Evolutionary conservation across 1,140 invertebrate genomes (phyloP).

Genomic region (Drosophila varians): DNA sequence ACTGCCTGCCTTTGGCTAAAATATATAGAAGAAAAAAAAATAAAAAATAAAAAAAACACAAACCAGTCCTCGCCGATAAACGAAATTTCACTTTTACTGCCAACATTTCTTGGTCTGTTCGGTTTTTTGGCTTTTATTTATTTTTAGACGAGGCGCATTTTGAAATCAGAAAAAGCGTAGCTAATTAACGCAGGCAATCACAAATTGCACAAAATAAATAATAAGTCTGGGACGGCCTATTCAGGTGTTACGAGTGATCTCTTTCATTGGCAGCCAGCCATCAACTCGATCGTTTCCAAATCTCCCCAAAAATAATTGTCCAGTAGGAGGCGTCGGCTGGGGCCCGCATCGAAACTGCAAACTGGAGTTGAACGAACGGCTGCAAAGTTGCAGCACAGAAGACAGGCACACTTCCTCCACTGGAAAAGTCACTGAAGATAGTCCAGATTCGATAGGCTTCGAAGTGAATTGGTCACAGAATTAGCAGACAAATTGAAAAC

Average conservation of each 20-base stretch:
- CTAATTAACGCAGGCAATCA: conserved; percentile 59
- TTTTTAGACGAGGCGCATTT: conserved; percentile 29
- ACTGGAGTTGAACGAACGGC: conserved; percentile 10
- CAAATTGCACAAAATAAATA: conserved; percentile 36
- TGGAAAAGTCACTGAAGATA: not conserved
- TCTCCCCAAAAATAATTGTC: not conserved
- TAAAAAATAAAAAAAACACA: not conserved
- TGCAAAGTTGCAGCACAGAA: no score
- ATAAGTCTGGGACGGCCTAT: conserved; percentile 10
- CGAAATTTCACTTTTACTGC: conserved; percentile 71
- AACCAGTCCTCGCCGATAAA: conserved; percentile 10
- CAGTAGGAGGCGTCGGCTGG: not conserved
- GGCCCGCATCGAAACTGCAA: not conserved
- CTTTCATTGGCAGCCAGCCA: not conserved
- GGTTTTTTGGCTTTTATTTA: conserved; percentile 9
- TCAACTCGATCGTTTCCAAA: not conserved
- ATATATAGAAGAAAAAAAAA: not conserved
- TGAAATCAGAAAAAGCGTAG: conserved; percentile 45
- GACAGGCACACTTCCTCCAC: not conserved
- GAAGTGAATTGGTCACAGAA: conserved; percentile 27
- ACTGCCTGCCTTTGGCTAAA: conserved; percentile 5
- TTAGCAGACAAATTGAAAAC: conserved; percentile 29
- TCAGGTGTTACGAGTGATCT: conserved; percentile 10
- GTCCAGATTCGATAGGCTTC: conserved; percentile 24
- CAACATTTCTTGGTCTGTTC: not conserved